Percentiles rank a stretch among this genome's conserved stretches.
Conservation (phyloP, 2,113 vertebrate species). For the Siphamia tubifer region DNA sequence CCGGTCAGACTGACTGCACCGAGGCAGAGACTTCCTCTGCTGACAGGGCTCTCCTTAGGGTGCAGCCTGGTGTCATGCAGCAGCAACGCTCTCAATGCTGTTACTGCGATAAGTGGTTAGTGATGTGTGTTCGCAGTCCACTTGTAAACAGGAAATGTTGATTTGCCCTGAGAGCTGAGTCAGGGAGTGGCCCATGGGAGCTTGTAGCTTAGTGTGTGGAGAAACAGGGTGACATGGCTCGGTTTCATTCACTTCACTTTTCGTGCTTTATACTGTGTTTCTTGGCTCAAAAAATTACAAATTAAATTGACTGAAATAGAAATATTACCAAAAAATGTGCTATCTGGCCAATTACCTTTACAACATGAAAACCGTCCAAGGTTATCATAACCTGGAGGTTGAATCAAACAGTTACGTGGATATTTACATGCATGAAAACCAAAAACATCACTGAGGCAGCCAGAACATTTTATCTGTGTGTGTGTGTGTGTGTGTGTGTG, state of each 20-base stretch:
- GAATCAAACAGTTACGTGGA: constrained; percentile 14
- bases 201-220: not conserved
- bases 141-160: constrained; percentile 81
- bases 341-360: not conserved
- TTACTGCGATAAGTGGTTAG: constrained; percentile 54
- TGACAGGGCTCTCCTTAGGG: constrained; percentile 26
- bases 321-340: not conserved
- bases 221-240: not conserved
- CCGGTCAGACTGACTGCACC: not conserved
- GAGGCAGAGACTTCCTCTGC: constrained; percentile 11
- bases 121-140: constrained; percentile 35
- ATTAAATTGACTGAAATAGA: not conserved
- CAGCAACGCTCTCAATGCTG: constrained; percentile 10
- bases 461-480: not conserved
- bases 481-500: too few relatives aligned
- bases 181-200: constrained; percentile 43
- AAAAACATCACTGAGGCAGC: constrained; percentile 2
- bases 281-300: not conserved
- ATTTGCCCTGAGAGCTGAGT: constrained; percentile 57
- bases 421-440: constrained; percentile 27
- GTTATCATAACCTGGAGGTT: not conserved
- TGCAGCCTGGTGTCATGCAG: constrained; percentile 18
- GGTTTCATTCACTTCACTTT: not conserved
- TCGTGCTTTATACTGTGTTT: not conserved
- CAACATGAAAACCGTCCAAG: not conserved